Base-by-base conservation (phyloP, 2,113 vertebrate species). In the Stictonetta naevosa region DNA sequence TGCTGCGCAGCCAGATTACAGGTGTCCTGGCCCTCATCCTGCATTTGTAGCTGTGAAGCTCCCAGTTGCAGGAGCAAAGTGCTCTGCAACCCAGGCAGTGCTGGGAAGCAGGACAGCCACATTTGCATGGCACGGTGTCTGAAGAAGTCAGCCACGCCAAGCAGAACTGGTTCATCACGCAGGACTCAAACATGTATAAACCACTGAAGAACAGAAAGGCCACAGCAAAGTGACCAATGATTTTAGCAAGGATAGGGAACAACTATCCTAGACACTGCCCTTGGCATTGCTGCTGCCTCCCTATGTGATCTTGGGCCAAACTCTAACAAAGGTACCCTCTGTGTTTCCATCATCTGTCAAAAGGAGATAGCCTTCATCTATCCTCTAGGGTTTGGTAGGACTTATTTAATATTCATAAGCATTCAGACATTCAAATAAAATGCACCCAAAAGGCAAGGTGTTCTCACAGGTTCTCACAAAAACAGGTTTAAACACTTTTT, bases 341-440 rank as follows among this genome's bases (percentile, higher is more conserved):
- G 86, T 25, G 93, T 83, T 88, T 83, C 75, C 75, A 80, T 83
- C 55, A 38, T 80, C 83, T 87, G 74, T 89, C 84, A 71, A 92
- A 78, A 33, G 71, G 44, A 92, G 73, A 85, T 93, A 95, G 81
- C 66, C 90, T 86, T 84, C 74, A 87, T 68, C 67, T 92, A 10
- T 82, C 50, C 86, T 92, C 67, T 86, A 79, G 67, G 86, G 58
- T 82, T 82, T 89, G 59, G 86, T 69, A 88, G 64, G 50, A 13
- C 34, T 90, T 86, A 20, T 87, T 96, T 76, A 94, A 87, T 89
- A 93, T 92, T 93, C 78, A 88, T n/a, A 92, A 62, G n/a, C 76
- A 68, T 88, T 83, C 55, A 91, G 67, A 48, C 58, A 80, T 81
- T 82, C 58, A 46, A 92, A 91, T 73, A 83, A 85, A 88, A 91